phyloP scores from a whole-genome alignment of 2,888 invertebrate genomes.

The Drosophila monieri region DNA sequence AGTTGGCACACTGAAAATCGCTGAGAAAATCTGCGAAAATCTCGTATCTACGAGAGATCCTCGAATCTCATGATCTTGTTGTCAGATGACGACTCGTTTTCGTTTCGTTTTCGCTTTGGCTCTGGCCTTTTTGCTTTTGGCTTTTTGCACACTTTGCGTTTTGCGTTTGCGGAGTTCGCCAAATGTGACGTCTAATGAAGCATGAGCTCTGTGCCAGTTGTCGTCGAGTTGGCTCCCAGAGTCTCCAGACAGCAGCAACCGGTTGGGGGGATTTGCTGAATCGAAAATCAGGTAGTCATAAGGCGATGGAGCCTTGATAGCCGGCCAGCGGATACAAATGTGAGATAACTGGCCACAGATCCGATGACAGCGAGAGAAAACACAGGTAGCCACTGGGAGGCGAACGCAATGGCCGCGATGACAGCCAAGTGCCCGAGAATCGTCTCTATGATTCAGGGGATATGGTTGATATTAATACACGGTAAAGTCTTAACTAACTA shows the following conservation, averaged over 20 bases:
- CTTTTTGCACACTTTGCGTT: conserved; percentile 4
- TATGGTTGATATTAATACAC: conserved; percentile 2
- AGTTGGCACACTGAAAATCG: conserved; percentile 29
- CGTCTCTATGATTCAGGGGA: conserved; percentile 18
- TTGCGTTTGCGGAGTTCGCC: conserved; percentile 21
- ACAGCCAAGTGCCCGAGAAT: conserved; percentile 39
- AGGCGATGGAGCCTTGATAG: conserved; percentile 62
- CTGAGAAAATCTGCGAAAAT: conserved; percentile 43
- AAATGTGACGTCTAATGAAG: conserved; percentile 60
- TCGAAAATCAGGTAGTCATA: conserved; percentile 47
- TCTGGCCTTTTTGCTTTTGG: conserved; percentile 21
- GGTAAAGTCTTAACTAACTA: not conserved
- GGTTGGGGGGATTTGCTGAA: conserved; percentile 50
- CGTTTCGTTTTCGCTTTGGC: conserved; percentile 33
- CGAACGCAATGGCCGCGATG: conserved; percentile 33
- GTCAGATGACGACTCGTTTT: conserved; percentile 46
- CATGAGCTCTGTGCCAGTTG: conserved; percentile 47
- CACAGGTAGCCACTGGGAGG: conserved; percentile 43
- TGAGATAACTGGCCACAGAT: conserved; percentile 54
- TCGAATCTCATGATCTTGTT: conserved; percentile 39
- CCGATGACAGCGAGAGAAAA: conserved; percentile 52
- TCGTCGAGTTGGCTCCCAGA: conserved; percentile 34
- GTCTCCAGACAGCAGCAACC: conserved; percentile 40
- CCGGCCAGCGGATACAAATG: conserved; percentile 48
- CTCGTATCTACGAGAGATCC: conserved; percentile 17